phyloP scores from a whole-genome alignment of 1,140 invertebrate genomes.

The Homarus americanus region DNA sequence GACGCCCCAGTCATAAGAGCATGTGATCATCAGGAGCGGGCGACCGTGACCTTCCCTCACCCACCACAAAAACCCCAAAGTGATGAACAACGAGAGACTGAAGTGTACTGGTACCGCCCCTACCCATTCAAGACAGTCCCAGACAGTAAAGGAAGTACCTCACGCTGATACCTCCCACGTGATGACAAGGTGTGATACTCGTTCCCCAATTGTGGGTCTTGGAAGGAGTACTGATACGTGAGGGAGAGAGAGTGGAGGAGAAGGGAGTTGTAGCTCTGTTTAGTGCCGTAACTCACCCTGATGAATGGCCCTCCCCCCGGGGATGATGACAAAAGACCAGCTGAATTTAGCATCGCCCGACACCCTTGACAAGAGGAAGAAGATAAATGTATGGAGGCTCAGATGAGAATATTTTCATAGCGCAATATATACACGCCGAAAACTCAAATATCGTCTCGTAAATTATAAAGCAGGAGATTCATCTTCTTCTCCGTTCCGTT shows the following conservation, averaged over 20 bases:
- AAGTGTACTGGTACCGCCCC: too few species aligned
- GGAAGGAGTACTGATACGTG: not conserved
- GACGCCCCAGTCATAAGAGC: too few species aligned
- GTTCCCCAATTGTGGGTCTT: not conserved
- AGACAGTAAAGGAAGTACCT: too few species aligned
- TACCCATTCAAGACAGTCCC: not conserved
- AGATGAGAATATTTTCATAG: slow-evolving; percentile 68
- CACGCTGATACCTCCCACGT: too few species aligned
- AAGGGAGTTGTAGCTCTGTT: not conserved
- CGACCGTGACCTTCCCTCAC: too few species aligned
- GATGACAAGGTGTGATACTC: too few species aligned
- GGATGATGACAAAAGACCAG: slow-evolving; percentile 52
- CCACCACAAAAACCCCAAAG: too few species aligned
- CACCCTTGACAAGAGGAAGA: slow-evolving; percentile 54
- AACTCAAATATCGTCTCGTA: slow-evolving; percentile 73
- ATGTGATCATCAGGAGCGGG: too few species aligned
- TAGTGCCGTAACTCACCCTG: slow-evolving; percentile 14
- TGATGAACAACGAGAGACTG: too few species aligned
- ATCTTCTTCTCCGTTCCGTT: slow-evolving; percentile 66
- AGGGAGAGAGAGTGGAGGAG: not conserved
- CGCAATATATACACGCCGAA: slow-evolving; percentile 66
- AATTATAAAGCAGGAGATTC: slow-evolving; percentile 74
- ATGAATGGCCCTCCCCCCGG: not conserved
- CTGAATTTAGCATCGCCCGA: slow-evolving; percentile 50
- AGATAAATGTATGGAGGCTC: slow-evolving; percentile 52